Base-by-base conservation (phyloP, 2,113 vertebrate genomes). In the Monopterus albus region DNA sequence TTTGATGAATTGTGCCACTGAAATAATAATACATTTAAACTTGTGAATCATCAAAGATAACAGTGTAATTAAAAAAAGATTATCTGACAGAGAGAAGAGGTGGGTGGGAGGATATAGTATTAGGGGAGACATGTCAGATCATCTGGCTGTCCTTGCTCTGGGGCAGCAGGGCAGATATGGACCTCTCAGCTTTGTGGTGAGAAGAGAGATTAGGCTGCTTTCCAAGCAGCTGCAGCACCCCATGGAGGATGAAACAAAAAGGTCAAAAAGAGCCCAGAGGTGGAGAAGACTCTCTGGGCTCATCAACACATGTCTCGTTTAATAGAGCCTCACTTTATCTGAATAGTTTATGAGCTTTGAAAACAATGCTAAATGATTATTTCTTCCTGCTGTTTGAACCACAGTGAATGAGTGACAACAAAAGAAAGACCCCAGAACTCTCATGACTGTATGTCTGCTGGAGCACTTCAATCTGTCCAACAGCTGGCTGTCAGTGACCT, bases 401-500 rank as follows among this genome's bases (percentile, higher is more conserved):
- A n/a, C n/a, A n/a, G n/a, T n/a, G n/a, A n/a, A 43, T 7, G 13
- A 35, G 35, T 56, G 14, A 28, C n/a, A 57, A 66, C 2, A 81
- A 78, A 81, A 52, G 10, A 50, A 17, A 7, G 46, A 29, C 31
- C 65, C 35, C 33, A 2, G 18, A 28, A 62, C 72, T 62, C 61
- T 47, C 50, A 15, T 23, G 33, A 20, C 10, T 33, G 38, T 7
- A 7, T 4, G 7, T 80, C 71, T 72, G 63, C 56, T 59, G 57
- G 35, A 72, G 78, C 35, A 35, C 55, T 67, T 72, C 42, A 75
- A 71, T 49, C 52, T 81, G 62, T 68, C 47, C 66, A 75, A 10
- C 33, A 65, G 58, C 64, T 62, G 70, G 31, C 62, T 40, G 28
- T 42, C 70, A 60, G 29, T 88, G 90, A 89, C 92, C 89, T 70